phyloP scores from a whole-genome alignment of 1,140 invertebrate genomes.

The Capitella teleta region DNA sequence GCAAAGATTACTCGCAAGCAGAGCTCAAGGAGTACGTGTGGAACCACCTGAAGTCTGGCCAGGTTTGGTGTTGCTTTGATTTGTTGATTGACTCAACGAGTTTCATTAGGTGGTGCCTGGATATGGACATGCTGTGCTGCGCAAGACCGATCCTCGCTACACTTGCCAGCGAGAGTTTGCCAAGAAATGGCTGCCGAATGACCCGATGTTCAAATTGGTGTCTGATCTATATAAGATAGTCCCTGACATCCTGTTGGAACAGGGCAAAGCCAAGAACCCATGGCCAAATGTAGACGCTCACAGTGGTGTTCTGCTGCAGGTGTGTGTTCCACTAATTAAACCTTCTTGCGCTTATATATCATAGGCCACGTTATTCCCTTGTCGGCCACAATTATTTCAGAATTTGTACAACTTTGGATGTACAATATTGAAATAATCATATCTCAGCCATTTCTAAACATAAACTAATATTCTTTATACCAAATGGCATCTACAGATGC shows the following conservation, averaged over 20 bases:
- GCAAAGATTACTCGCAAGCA: conserved; percentile 66
- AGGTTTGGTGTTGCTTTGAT: conserved; percentile 38
- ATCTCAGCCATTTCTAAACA: too few relatives aligned
- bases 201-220: conserved; percentile 82
- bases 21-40: conserved; percentile 85
- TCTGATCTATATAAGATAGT: conserved; percentile 81
- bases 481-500: too few relatives aligned
- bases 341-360: too few relatives aligned
- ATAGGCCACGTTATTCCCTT: too few relatives aligned
- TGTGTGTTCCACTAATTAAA: conserved; percentile 27
- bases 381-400: too few relatives aligned
- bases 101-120: conserved; percentile 71
- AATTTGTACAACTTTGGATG: too few relatives aligned
- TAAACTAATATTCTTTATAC: too few relatives aligned
- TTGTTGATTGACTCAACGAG: neutral
- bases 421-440: too few relatives aligned
- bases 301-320: conserved; percentile 80
- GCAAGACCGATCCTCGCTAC: conserved; percentile 92
- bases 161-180: conserved; percentile 91
- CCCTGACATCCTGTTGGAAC: conserved; percentile 80
- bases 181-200: conserved; percentile 83
- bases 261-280: conserved; percentile 95
- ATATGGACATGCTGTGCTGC: conserved; percentile 90
- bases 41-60: conserved; percentile 86
- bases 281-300: conserved; percentile 99